Evolutionary conservation across 2,797 vertebrate species (phyloP).

Genomic region (Helarctos malayanus): DNA sequence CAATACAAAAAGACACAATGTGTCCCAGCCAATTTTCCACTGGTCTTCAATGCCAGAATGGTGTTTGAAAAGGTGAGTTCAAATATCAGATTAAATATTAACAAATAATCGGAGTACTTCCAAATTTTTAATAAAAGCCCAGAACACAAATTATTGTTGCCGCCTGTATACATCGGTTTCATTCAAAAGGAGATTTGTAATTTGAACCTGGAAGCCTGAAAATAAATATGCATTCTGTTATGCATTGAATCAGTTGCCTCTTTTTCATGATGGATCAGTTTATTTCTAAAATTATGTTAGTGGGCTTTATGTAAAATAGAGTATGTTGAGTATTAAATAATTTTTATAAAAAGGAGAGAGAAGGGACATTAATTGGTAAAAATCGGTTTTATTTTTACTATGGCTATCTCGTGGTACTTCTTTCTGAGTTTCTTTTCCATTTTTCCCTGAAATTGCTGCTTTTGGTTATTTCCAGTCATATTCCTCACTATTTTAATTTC

Average conservation of each 20-base stretch:
- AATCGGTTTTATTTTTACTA: slow-evolving; percentile 36
- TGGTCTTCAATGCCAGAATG: slow-evolving; percentile 94
- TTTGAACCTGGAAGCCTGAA: slow-evolving; percentile 47
- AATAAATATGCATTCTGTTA: slow-evolving; percentile 56
- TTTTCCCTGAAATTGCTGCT: neutral
- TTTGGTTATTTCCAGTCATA: slow-evolving; percentile 4
- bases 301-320: slow-evolving; percentile 31
- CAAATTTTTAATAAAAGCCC: slow-evolving; percentile 41
- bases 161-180: slow-evolving; percentile 36
- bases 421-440: slow-evolving; percentile 29
- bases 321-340: slow-evolving; percentile 23
- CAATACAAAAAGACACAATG: slow-evolving; percentile 93
- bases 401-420: neutral
- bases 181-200: slow-evolving; percentile 51
- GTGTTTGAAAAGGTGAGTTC: slow-evolving; percentile 95
- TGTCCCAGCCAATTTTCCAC: slow-evolving; percentile 93
- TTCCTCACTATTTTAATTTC: neutral
- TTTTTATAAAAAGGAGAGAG: slow-evolving; percentile 22
- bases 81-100: slow-evolving; percentile 78
- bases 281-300: slow-evolving; percentile 54
- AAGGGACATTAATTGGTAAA: neutral
- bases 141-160: neutral
- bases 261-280: slow-evolving; percentile 23
- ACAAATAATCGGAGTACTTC: neutral
- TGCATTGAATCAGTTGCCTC: slow-evolving; percentile 38